Base-by-base conservation (phyloP, 2,888 invertebrate species). In the Drosophila testacea region DNA sequence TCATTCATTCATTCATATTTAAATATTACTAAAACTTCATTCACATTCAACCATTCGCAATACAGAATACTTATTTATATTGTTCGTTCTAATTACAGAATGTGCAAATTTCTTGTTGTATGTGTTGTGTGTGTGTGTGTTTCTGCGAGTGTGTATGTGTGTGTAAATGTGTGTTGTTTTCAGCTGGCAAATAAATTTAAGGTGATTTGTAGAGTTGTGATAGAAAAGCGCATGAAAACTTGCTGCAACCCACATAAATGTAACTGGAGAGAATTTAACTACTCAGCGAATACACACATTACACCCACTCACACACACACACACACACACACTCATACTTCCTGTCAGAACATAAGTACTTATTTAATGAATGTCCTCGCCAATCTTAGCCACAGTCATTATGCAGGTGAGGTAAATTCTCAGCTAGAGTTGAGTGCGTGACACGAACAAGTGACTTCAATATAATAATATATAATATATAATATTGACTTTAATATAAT, bases 151-250 rank as follows among this genome's bases (percentile, higher is more conserved):
- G 42, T 39, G 13, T 62, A 48, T 61, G 27, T 55, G 39, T 47
- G 60, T 38, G 44, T 42, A 42, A 16, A 11, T 54, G 46, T 50
- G 34, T 52, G 57, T 59, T 48, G 36, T 73, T 66, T 71, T 46
- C 36, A 47, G 41, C 52, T 51, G 47, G 81, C 77, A 82, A 83
- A 82, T 82, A 84, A 79, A 83, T 79, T 81, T 77, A 69, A 75
- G 74, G 79, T 83, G 79, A 82, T 82, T 82, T 84, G 82, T 82
- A 55, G 82, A 82, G 70, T 57, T 70, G 74, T 69, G 74, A 56
- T 67, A 42, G 69, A 47, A 64, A 68, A 69, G 70, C 66, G 78
- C 83, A 85, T 83, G 85, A 78, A 73, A 73, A 62, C 55, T 67
- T 60, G 59, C 71, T 62, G 65, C 66, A 67, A 71, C 71, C 69